Evolutionary conservation across 1,140 invertebrate genomes (phyloP), one percentile per base, ranked within the genome.

Genomic region (Neuroterus valhalla): DNA sequence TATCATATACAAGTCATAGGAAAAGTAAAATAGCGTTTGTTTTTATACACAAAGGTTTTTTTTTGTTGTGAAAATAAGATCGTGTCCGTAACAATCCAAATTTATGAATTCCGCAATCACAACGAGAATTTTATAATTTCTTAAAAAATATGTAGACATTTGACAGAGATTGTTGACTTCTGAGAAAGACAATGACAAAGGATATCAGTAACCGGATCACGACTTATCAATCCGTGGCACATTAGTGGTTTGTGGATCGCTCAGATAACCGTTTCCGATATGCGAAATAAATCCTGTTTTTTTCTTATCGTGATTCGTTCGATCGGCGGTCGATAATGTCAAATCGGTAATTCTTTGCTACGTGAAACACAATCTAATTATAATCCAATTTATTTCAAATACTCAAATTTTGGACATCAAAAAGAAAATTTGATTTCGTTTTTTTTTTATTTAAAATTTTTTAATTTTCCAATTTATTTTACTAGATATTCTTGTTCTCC

Each of bases 241-340:
- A 62, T 62, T 62, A 62, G 55, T 62, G 55, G 31, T 62, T 62
- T 62, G 55, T 62, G 55, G 15, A 62, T 62, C 55, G 55, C 55
- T 62, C 55, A 62, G 55, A 62, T 62, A 62, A 62, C 26, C 23
- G 55, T 62, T 62, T 62, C 55, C 55, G 55, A 62, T 62, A 62
- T 15, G 31, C 55, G 55, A 62, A 62, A 62, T 31, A 62, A 62
- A 62, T 62, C 55, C 55, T 38, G 26, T 15, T 62, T 62, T 62
- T 62, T 38, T n/a, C n/a, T 38, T 62, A 62, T 62, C 55, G 12
- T 15, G 55, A 62, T 62, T 62, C 26, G 55, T 62, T 62, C 55
- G 14, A 62, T 62, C 55, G 55, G 23, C 31, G 26, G 14, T 62
- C 26, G 55, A 62, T 62, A 62, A 62, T 3, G 55, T 62, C 55